Conservation (phyloP, 2,888 invertebrate genomes). For the Orthonychiurus folsomi region DNA sequence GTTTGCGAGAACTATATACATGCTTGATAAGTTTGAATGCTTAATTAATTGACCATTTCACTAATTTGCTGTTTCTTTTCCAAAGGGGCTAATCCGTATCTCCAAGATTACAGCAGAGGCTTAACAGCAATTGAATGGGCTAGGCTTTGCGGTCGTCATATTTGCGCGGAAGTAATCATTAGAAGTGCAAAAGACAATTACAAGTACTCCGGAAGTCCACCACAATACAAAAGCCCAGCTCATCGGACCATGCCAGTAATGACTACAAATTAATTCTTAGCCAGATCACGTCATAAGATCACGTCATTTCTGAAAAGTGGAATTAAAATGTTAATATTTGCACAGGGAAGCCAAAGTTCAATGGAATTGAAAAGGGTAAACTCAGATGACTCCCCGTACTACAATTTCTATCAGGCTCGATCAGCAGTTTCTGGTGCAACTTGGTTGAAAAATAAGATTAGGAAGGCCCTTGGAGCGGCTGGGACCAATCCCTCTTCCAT, state of each 20-base stretch:
- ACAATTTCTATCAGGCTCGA: constrained; percentile 27
- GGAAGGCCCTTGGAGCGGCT: constrained; percentile 31
- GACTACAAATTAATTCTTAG: neutral
- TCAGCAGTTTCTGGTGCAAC: constrained; percentile 33
- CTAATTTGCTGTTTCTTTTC: neutral
- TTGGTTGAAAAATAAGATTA: constrained; percentile 38
- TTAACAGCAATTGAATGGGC: constrained; percentile 68
- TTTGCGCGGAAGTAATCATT: constrained; percentile 60
- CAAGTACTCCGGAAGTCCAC: neutral
- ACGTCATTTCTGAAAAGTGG: neutral
- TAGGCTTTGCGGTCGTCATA: constrained; percentile 59
- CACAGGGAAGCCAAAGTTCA: constrained; percentile 21
- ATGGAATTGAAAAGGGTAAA: constrained; percentile 27
- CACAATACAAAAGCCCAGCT: neutral
- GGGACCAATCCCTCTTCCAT: constrained; percentile 19
- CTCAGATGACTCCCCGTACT: constrained; percentile 31
- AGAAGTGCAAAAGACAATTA: constrained; percentile 26
- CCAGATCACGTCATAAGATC: neutral
- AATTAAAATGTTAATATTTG: neutral
- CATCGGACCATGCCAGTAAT: neutral
- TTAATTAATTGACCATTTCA: constrained; percentile 5
- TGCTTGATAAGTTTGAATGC: neutral
- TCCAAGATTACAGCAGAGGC: constrained; percentile 59
- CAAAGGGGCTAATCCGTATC: constrained; percentile 60
- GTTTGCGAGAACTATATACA: constrained; percentile 45